Evolutionary conservation across 2,888 invertebrate genomes (phyloP).

Genomic region (Nephrocerus scutellatus): DNA sequence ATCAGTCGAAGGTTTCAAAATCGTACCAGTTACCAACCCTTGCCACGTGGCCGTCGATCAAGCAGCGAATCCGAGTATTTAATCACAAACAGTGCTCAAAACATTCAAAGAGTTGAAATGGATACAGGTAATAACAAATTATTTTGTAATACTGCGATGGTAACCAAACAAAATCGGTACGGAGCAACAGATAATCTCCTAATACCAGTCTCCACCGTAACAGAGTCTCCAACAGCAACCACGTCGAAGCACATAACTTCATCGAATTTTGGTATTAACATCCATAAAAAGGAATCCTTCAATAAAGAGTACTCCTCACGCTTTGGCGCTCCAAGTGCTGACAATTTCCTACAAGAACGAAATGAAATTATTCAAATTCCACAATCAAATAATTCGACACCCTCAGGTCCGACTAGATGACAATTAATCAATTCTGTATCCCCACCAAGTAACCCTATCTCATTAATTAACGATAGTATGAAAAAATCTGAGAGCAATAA

Average conservation of each 20-base stretch:
- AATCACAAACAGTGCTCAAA: no score
- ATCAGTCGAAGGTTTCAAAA: conserved; percentile 71
- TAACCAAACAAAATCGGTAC: conserved; percentile 34
- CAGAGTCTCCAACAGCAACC: no score
- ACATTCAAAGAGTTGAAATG: no score
- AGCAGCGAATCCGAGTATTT: conserved; percentile 51
- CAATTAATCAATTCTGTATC: no score
- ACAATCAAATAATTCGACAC: no score
- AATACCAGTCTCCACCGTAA: no score
- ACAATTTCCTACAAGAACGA: conserved; percentile 25
- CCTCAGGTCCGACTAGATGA: no score
- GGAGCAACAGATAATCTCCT: conserved; percentile 37
- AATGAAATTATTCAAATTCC: no score
- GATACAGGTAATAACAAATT: conserved; percentile 30
- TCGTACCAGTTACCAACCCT: conserved; percentile 63
- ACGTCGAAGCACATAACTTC: conserved; percentile 21
- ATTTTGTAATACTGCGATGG: conserved; percentile 25
- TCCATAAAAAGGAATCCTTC: conserved; percentile 25
- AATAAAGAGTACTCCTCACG: conserved; percentile 29
- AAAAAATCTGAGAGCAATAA: conserved; percentile 31
- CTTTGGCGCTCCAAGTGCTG: conserved; percentile 26
- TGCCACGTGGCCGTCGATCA: conserved; percentile 61
- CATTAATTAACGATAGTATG: conserved; percentile 24
- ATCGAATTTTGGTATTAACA: conserved; percentile 26
- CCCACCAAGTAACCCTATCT: conserved; percentile 25